Conservation (phyloP, 2,888 invertebrate genomes). For the Arge pagana region DNA sequence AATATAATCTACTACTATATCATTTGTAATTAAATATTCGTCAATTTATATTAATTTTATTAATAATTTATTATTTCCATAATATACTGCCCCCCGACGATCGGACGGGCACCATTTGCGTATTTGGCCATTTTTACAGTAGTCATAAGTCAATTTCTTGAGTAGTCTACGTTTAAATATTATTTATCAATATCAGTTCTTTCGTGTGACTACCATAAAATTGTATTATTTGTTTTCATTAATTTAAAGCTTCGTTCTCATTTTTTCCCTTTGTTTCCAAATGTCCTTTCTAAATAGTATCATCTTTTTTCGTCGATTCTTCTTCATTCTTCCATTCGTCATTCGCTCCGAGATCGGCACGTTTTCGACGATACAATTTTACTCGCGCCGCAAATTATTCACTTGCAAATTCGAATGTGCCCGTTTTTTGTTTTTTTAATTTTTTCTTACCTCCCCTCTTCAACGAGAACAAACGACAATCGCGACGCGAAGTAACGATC, state of each 20-base stretch:
- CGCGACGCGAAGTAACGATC: background rate
- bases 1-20: slow-evolving; percentile 55
- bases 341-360: too few relatives aligned
- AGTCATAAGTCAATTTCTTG: slow-evolving; percentile 54
- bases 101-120: slow-evolving; percentile 44
- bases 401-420: background rate
- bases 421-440: background rate
- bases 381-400: too few relatives aligned
- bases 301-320: slow-evolving; percentile 24
- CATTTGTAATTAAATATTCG: slow-evolving; percentile 57
- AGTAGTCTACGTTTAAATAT: slow-evolving; percentile 45
- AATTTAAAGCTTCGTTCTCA: slow-evolving; percentile 57
- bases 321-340: slow-evolving; percentile 27
- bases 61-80: slow-evolving; percentile 59
- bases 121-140: slow-evolving; percentile 59
- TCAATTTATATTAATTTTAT: slow-evolving; percentile 58
- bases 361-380: too few relatives aligned
- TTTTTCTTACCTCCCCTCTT: background rate
- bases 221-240: slow-evolving; percentile 52
- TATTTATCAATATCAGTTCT: slow-evolving; percentile 65
- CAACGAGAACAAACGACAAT: background rate
- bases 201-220: slow-evolving; percentile 59
- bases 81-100: slow-evolving; percentile 48
- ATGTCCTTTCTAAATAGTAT: slow-evolving; percentile 28
- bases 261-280: slow-evolving; percentile 34